These are phyloP conservation scores for Atherinomorus stipes DNA, from an alignment of 2,113 vertebrate genomes.

Conservation along the genomic window DNA sequence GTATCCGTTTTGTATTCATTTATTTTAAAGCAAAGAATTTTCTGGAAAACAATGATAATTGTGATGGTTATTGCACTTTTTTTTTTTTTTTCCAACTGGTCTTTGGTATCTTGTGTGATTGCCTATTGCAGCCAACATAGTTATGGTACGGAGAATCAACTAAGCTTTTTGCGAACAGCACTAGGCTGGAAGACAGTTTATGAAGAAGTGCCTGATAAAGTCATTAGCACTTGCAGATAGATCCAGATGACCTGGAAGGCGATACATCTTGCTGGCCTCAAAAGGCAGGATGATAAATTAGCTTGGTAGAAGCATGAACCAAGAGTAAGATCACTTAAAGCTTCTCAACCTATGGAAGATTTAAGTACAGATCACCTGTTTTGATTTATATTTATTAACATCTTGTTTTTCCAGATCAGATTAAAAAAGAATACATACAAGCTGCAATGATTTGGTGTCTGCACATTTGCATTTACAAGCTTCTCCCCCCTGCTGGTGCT, in stretches of 20 bases:
- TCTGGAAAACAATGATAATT: not conserved
- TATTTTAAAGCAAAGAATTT: not conserved
- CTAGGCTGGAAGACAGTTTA: conserved; percentile 20
- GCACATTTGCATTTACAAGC: not conserved
- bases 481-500: no score
- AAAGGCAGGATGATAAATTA: conserved; percentile 37
- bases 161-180: conserved; percentile 21
- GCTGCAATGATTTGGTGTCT: not conserved
- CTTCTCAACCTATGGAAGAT: conserved; percentile 1
- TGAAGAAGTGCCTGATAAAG: conserved; percentile 30
- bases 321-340: not conserved
- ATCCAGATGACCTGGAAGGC: conserved; percentile 35
- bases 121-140: not conserved
- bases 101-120: conserved; percentile 1
- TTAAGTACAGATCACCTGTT: not conserved
- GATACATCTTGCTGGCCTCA: conserved; percentile 16
- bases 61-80: not conserved
- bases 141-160: conserved; percentile 2
- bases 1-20: not conserved
- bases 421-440: not conserved
- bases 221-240: conserved; percentile 24
- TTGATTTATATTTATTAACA: not conserved
- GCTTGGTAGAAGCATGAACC: conserved; percentile 26
- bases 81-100: no score
- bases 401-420: not conserved